Evolutionary conservation across 2,113 vertebrate species (phyloP), one percentile per base, ranked within the genome.

Genomic region (Alligator mississippiensis): DNA sequence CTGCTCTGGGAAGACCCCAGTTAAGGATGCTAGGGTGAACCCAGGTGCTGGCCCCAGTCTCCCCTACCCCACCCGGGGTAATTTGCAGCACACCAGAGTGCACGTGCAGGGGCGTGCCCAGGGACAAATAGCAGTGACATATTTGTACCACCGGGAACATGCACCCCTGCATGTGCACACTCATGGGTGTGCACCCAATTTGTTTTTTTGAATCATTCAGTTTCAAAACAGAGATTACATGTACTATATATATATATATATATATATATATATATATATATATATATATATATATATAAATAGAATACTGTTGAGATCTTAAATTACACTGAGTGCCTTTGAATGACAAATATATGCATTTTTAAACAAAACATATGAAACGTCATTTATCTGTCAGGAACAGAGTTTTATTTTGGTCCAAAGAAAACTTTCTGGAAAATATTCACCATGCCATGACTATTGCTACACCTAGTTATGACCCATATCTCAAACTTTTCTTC

Each of bases 311-410:
- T 83, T 87, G 38, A 90, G 91, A 94, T 89, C 16, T 1, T 6
- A 85, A 74, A 77, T 79, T 70, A 0, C 7, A 59, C 2, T 17
- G 82, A 27, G 4, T 16, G 14, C 16, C 11, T 82, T 92, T 78
- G 79, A 90, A 80, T 87, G 60, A 18, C 1, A 79, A 75, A 70
- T 47, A 38, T 22, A 34, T 85, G 28, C 55, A 17, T 78, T 91
- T 91, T 88, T 2, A 80, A 86, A 64, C 3, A 60, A 12, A 84
- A 75, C 24, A 77, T 89, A 88, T 82, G 2, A 63, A 91, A 82
- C 62, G 55, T 6, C 70, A 3, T 9, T 77, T 9, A 57, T 5
- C 27, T 54, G 0, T 58, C 4, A 60, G 5, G 5, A 6, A 30
- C 10, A 81, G 28, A 80, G 92, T 77, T 3, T 28, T 84, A 12